Percentiles rank a stretch among this genome's conserved stretches.
phyloP scores from a whole-genome alignment of 2,888 invertebrate species.

The Lycophotia porphyrea region DNA sequence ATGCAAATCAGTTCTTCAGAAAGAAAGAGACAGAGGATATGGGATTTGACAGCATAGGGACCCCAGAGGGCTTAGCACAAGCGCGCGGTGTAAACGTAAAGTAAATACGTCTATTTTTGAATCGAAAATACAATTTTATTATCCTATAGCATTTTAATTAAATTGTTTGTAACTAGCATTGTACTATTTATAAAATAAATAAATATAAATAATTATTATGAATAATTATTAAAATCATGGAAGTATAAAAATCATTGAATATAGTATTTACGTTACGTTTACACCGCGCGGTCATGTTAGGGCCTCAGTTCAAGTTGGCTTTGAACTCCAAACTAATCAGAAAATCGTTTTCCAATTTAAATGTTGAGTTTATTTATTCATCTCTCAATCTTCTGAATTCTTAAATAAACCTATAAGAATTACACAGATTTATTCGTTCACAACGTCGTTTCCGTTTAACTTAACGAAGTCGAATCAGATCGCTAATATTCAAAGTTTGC shows the following conservation, averaged over 20 bases:
- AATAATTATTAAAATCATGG: no score
- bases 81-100: neutral
- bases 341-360: neutral
- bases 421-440: neutral
- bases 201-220: no score
- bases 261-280: no score
- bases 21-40: neutral
- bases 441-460: constrained; percentile 3
- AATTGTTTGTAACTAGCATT: neutral
- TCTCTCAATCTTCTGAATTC: neutral
- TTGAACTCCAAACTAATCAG: neutral
- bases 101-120: neutral
- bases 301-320: neutral
- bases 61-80: no score
- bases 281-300: no score
- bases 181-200: no score
- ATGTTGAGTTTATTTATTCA: neutral
- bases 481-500: constrained; percentile 29
- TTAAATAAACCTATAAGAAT: neutral
- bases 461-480: constrained; percentile 17
- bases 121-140: neutral
- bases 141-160: neutral
- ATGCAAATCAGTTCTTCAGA: neutral
- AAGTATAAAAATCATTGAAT: no score
- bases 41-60: neutral